Conservation (phyloP, 2,888 invertebrate species). For the Oxyteleia sp. region DNA sequence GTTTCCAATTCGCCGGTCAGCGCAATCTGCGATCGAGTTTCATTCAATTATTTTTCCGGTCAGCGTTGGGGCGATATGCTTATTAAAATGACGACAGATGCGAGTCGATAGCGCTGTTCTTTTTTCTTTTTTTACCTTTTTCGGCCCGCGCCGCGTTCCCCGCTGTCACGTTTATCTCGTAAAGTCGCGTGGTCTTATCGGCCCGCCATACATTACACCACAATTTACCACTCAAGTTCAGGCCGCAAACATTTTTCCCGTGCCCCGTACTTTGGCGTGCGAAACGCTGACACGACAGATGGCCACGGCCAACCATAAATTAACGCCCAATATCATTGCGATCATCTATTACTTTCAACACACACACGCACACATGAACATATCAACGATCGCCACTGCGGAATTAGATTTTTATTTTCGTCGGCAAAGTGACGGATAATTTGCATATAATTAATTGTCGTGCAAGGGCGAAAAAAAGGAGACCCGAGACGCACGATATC, state of each 20-base stretch:
- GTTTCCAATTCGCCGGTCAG: slow-evolving; percentile 57
- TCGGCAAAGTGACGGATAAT: slow-evolving; percentile 35
- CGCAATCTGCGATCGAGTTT: slow-evolving; percentile 52
- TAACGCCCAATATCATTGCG: slow-evolving; percentile 71
- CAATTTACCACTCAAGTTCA: slow-evolving; percentile 69
- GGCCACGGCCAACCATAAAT: slow-evolving; percentile 69
- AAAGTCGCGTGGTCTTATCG: slow-evolving; percentile 69
- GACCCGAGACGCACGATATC: background rate
- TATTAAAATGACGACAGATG: slow-evolving; percentile 65
- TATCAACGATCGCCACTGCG: slow-evolving; percentile 31
- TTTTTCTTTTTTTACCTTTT: no score
- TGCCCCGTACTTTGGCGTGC: slow-evolving; percentile 54
- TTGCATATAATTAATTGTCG: slow-evolving; percentile 56
- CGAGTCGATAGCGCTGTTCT: slow-evolving; percentile 24
- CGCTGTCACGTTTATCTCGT: slow-evolving; percentile 54
- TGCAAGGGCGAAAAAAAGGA: background rate
- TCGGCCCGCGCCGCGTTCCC: slow-evolving; percentile 4
- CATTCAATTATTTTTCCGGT: slow-evolving; percentile 63
- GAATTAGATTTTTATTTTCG: slow-evolving; percentile 55
- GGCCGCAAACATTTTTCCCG: slow-evolving; percentile 54
- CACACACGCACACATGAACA: slow-evolving; percentile 50
- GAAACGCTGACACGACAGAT: slow-evolving; percentile 73
- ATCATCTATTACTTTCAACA: slow-evolving; percentile 68
- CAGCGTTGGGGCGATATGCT: slow-evolving; percentile 53
- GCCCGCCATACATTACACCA: slow-evolving; percentile 60